Conservation (phyloP, 1,140 invertebrate genomes). For the Aphelenchoides besseyi region DNA sequence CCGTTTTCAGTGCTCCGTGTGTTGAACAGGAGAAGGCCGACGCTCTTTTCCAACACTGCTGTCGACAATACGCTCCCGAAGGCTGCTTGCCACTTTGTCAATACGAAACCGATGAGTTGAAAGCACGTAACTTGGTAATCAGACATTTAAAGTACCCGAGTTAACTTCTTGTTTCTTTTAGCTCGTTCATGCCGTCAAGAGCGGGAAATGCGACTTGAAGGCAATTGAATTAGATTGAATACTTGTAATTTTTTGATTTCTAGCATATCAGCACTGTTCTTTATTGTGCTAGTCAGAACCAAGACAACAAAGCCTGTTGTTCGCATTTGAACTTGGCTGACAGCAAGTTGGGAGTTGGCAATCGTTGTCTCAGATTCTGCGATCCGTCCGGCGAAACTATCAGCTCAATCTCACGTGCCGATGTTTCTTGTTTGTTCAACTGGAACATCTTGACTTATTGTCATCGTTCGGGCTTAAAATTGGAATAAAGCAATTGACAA, state of each 20-base stretch:
- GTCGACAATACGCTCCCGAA: constrained; percentile 34
- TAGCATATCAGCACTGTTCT: constrained; percentile 45
- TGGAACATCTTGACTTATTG: constrained; percentile 56
- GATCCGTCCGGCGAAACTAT: constrained; percentile 51
- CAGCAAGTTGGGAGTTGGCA: constrained; percentile 46
- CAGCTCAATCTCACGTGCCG: constrained; percentile 39
- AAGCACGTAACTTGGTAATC: constrained; percentile 45
- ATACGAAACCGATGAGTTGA: constrained; percentile 51
- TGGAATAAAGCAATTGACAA: constrained; percentile 33
- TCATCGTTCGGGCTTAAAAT: constrained; percentile 49
- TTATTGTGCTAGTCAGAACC: constrained; percentile 53
- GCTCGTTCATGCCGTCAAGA: constrained; percentile 46
- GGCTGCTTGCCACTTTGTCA: constrained; percentile 48
- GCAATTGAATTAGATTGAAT: not conserved
- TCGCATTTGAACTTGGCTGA: constrained; percentile 48
- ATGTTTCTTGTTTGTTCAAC: constrained; percentile 51
- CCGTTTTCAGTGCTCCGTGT: constrained; percentile 33
- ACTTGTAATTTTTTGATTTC: not conserved
- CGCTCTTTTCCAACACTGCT: constrained; percentile 38
- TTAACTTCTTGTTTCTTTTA: constrained; percentile 29
- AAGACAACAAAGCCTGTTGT: constrained; percentile 52
- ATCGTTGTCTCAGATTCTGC: constrained; percentile 50
- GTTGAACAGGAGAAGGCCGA: constrained; percentile 42
- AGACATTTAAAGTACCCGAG: constrained; percentile 6
- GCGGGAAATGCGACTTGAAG: constrained; percentile 49